Percentiles rank a stretch among this genome's conserved stretches.
Conservation (phyloP, 2,888 invertebrate genomes). For the Xestobium rufovillosum region DNA sequence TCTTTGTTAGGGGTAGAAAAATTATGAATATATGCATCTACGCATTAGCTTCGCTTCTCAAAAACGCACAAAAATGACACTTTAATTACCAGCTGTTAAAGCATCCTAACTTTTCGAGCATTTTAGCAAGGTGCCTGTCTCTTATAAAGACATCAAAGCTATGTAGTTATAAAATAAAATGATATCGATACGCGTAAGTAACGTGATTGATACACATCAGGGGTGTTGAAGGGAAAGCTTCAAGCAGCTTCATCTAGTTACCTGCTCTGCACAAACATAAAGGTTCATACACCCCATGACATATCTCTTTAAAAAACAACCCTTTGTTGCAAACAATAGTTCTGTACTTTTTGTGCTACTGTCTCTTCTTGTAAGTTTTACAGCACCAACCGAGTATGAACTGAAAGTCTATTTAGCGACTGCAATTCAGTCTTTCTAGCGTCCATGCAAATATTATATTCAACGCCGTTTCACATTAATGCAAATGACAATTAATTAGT, state of each 20-base stretch:
- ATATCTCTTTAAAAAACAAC: slow-evolving; percentile 34
- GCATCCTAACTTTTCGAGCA: neutral
- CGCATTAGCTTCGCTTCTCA: neutral
- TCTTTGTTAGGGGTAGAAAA: neutral
- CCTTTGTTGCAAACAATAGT: slow-evolving; percentile 32
- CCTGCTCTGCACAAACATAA: slow-evolving; percentile 39
- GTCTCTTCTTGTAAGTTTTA: slow-evolving; percentile 31
- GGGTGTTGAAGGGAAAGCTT: slow-evolving; percentile 33
- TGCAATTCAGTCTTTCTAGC: too few species aligned
- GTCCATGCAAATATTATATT: too few species aligned
- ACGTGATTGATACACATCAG: slow-evolving; percentile 42
- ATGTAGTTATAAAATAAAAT: slow-evolving; percentile 23
- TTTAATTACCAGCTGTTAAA: neutral
- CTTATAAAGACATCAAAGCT: neutral
- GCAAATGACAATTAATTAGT: slow-evolving; percentile 2
- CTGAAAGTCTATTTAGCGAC: slow-evolving; percentile 1
- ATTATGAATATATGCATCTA: neutral
- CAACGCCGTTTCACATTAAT: too few species aligned
- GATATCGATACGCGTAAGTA: slow-evolving; percentile 40
- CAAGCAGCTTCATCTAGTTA: slow-evolving; percentile 32
- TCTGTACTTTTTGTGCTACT: slow-evolving; percentile 24
- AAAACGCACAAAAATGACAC: neutral
- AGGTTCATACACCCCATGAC: slow-evolving; percentile 31
- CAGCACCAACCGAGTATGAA: slow-evolving; percentile 16
- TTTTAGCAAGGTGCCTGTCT: neutral